Percentiles rank a stretch among this genome's conserved stretches.
Conservation (phyloP, 2,888 invertebrate species). For the Chrysopilus asiliformis region DNA sequence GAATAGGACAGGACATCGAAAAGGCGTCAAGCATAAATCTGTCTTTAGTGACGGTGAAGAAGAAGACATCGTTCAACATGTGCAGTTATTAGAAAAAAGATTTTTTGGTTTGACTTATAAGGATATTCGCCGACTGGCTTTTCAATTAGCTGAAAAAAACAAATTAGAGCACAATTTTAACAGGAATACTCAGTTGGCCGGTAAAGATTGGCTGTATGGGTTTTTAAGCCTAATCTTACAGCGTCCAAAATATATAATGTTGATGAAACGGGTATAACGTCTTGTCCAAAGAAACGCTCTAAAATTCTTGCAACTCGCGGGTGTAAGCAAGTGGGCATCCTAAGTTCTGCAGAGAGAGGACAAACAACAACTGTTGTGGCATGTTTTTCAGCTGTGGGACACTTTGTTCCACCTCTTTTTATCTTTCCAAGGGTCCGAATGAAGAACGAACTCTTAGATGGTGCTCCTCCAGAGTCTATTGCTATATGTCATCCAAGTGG, state of each 20-base stretch:
- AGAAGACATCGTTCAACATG: no score
- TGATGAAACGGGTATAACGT: not conserved
- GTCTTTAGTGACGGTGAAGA: no score
- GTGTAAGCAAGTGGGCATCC: not conserved
- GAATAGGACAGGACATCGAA: no score
- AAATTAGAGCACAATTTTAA: no score
- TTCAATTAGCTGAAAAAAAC: no score
- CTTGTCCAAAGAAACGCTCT: not conserved
- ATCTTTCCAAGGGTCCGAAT: not conserved
- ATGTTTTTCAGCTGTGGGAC: not conserved
- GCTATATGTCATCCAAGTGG: not conserved
- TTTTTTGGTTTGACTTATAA: no score
- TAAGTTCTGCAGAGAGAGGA: not conserved
- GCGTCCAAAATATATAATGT: slow-evolving; percentile 1
- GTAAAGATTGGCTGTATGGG: not conserved
- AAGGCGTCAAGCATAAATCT: no score
- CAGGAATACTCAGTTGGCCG: no score
- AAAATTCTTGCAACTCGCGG: not conserved
- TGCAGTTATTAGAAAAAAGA: no score
- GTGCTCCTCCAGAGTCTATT: not conserved
- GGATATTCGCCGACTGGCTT: no score
- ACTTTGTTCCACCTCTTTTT: not conserved
- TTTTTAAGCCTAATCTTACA: not conserved
- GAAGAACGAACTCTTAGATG: slow-evolving; percentile 2
- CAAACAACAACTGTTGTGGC: not conserved